phyloP scores from a whole-genome alignment of 2,113 vertebrate genomes.

The Fulmarus glacialis region DNA sequence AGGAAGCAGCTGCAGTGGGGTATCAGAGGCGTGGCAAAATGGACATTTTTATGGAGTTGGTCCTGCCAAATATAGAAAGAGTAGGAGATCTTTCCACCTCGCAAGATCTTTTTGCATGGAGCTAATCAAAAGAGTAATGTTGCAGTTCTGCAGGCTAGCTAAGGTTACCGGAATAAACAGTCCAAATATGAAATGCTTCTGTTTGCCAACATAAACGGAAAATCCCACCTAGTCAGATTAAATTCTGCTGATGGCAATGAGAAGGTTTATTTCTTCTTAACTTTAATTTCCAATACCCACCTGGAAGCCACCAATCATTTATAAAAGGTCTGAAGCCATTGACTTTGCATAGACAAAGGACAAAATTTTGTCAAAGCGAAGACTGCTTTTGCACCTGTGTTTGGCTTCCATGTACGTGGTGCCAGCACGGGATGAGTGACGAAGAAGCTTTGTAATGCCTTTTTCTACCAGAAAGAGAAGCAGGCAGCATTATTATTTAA shows the following conservation, averaged over 20 bases:
- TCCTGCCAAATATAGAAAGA: constrained; percentile 56
- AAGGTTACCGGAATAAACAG: constrained; percentile 64
- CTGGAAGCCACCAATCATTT: background rate
- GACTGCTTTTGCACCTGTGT: background rate
- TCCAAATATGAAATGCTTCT: background rate
- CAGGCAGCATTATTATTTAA: background rate
- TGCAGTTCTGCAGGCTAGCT: constrained; percentile 45
- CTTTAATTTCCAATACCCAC: constrained; percentile 4
- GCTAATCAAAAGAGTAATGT: constrained; percentile 52
- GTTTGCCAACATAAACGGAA: constrained; percentile 65
- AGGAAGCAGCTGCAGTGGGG: constrained; percentile 52
- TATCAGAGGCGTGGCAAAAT: constrained; percentile 55
- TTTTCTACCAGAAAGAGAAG: background rate
- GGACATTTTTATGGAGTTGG: constrained; percentile 52
- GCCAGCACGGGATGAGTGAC: background rate
- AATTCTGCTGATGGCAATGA: constrained; percentile 42
- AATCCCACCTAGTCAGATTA: constrained; percentile 66
- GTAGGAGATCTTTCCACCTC: constrained; percentile 47
- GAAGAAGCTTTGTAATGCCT: background rate
- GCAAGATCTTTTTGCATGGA: constrained; percentile 18
- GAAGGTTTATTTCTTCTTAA: constrained; percentile 29
- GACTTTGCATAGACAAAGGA: background rate
- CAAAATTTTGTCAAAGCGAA: background rate
- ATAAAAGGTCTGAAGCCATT: background rate
- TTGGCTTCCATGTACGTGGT: background rate